Evolutionary conservation across 2,888 invertebrate species (phyloP), one percentile per base, ranked within the genome.

Genomic region (Elaeidobius kamerunicus): DNA sequence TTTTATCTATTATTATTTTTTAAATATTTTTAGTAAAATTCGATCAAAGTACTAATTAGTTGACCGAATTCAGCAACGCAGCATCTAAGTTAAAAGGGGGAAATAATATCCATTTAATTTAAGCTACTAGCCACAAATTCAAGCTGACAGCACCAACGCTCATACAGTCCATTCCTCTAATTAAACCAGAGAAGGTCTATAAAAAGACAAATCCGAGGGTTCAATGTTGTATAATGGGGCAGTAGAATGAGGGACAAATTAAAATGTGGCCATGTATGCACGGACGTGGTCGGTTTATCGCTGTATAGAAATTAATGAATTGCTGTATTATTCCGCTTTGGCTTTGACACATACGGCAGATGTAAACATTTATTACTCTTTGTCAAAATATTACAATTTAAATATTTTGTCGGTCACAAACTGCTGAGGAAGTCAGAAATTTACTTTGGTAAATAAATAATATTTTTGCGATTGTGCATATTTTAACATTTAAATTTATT

Each of bases 151-250:
- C 41, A 20, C 23, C 47, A 28, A 30, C 30, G 43, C 44, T 44
- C 55, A 46, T 55, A 55, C 46, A 55, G 41, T 55, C 47, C 51
- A 55, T 46, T 55, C 43, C 55, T 51, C 55, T 55, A 55, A 55
- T 55, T 55, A 55, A 51, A 51, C 51, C 51, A 50, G 36, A 34
- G 23, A 43, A 47, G 51, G 51, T 47, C 43, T 47, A 51, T 51
- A 55, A 55, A 55, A 55, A 51, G 51, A 51, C 51, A 56, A 53
- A 53, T 53, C 53, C 53, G 53, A 39, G 53, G 44, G 53, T 42
- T 53, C 52, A 48, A 44, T 56, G 51, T 42, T 50, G 46, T 34
- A 48, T 52, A 52, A 56, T 52, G 34, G 56, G 27, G 42, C 38
- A 46, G 51, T 18, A 41, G 51, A 52, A 47, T 51, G 51, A 23